Conservation (phyloP, 2,888 invertebrate genomes). For the Erynnis tages region DNA sequence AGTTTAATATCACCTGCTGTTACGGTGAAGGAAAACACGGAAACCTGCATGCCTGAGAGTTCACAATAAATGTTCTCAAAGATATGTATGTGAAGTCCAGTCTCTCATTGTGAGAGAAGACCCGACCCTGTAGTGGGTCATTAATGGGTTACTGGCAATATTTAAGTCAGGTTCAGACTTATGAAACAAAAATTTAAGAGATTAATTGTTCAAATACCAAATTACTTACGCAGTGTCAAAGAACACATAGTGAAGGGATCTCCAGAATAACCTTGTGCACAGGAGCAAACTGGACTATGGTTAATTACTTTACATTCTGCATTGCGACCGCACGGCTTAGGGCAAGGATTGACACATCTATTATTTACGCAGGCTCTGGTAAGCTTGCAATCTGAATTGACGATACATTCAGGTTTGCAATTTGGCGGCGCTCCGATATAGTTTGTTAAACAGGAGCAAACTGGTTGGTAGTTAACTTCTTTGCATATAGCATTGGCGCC, state of each 20-base stretch:
- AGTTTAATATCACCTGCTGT: no score
- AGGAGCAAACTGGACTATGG: conserved; percentile 87
- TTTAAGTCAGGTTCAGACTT: background rate
- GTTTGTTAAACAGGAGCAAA: conserved; percentile 86
- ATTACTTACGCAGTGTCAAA: conserved; percentile 78
- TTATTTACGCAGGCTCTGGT: conserved; percentile 85
- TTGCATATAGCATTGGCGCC: conserved; percentile 87
- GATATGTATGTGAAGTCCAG: no score
- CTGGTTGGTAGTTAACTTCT: conserved; percentile 85
- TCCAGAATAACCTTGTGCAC: conserved; percentile 84
- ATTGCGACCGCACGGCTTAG: conserved; percentile 84
- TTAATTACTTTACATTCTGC: conserved; percentile 86
- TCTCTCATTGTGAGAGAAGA: no score
- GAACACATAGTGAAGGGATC: conserved; percentile 85
- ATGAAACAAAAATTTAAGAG: conserved; percentile 12
- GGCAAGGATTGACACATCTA: conserved; percentile 86
- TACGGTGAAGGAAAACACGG: no score
- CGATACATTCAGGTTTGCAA: conserved; percentile 84
- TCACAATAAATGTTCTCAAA: no score
- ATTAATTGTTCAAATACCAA: no score
- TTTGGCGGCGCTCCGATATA: conserved; percentile 85
- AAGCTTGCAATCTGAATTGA: conserved; percentile 84
- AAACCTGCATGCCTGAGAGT: no score
- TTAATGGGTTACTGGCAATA: no score
- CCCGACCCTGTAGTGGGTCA: no score